Evolutionary conservation across 2,888 invertebrate species (phyloP), one percentile per base, ranked within the genome.

Genomic region (Hydropsyche betteni): DNA sequence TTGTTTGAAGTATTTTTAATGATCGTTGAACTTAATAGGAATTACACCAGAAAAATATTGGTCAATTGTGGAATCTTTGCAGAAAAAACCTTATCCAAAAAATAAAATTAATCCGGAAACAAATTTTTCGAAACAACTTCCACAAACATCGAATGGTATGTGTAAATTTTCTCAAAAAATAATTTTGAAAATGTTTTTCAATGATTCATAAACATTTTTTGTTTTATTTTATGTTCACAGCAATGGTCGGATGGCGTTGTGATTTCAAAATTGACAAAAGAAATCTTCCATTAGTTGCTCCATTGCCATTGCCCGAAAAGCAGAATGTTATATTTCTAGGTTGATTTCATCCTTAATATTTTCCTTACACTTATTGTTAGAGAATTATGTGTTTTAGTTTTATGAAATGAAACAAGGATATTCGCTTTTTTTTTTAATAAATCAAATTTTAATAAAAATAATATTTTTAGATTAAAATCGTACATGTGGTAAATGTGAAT

Each of bases 191-290:
- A 38, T n/a, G 38, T 10, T 10, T 33, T 68, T 38, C 34, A 12
- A 68, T 38, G 12, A 68, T 14, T 12, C 5, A 68, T 36, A 36
- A 68, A 68, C 38, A 38, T 55, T 16, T 16, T n/a, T 10, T 6
- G 0, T 4, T 55, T 10, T 14, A 16, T 55, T 12, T 33, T 69
- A 50, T 44, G 5, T 36, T 34, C 34, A 64, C 16, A 79, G 79
- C 53, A 51, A 76, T 79, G 74, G 55, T 77, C 4, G 79, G 79
- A 12, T 76, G 79, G 79, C 71, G 79, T 14, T 69, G 68, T 12
- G 55, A 76, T 34, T 53, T 73, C 33, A 73, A 74, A 8, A 33
- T 76, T 38, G 79, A 79, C 12, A 55, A 55, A 75, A 77, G 61
- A 68, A 61, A 74, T 16, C 61, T 51, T 33, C 72, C 78, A 24